phyloP scores from a whole-genome alignment of 1,140 invertebrate genomes.

The Diuraphis noxia region DNA sequence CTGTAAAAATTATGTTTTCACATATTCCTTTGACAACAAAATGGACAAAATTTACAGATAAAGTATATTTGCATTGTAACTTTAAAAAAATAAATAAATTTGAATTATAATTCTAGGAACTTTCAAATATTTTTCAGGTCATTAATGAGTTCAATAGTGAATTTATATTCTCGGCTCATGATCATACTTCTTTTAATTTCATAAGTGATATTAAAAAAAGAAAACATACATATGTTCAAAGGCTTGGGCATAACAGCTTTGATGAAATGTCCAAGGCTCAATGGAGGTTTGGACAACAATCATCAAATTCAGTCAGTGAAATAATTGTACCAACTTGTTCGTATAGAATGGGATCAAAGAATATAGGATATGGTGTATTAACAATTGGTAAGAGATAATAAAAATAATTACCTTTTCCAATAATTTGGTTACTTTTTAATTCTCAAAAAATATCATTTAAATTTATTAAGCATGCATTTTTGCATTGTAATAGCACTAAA shows the following conservation, averaged over 20 bases:
- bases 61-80: not conserved
- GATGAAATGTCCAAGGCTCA: constrained; percentile 52
- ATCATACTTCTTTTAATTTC: constrained; percentile 72
- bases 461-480: not conserved
- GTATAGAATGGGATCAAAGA: constrained; percentile 85
- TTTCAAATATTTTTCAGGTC: constrained; percentile 62
- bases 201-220: constrained; percentile 57
- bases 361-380: constrained; percentile 84
- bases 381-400: constrained; percentile 70
- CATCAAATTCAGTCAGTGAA: constrained; percentile 66
- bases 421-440: not conserved
- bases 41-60: constrained; percentile 33
- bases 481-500: too few species aligned
- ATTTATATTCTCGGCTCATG: constrained; percentile 83
- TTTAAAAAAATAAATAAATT: not conserved
- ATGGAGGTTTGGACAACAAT: constrained; percentile 45
- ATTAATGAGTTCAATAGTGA: constrained; percentile 71
- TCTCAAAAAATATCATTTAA: not conserved
- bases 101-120: not conserved
- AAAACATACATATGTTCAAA: constrained; percentile 55
- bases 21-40: constrained; percentile 51
- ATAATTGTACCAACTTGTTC: constrained; percentile 90
- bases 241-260: constrained; percentile 51
- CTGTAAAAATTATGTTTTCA: constrained; percentile 54
- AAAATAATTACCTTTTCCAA: not conserved